Conservation (phyloP, 2,797 vertebrate genomes). For the Channallabes apus region DNA sequence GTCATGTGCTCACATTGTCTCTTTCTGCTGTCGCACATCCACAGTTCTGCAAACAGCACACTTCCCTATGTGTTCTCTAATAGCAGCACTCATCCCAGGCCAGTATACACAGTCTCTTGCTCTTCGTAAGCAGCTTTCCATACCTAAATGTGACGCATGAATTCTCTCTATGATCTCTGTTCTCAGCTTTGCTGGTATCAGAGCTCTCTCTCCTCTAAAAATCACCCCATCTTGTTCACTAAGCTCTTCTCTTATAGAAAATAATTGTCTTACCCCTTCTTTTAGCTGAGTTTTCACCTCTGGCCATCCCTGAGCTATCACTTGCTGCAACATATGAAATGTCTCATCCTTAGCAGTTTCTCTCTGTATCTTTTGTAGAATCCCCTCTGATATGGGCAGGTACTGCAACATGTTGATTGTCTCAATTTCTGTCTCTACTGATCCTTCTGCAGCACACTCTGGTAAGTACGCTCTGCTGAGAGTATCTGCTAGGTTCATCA, state of each 20-base stretch:
- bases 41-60: not conserved
- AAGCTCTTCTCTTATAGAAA: slow-evolving; percentile 23
- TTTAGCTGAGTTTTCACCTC: not conserved
- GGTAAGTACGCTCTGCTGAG: slow-evolving; percentile 6
- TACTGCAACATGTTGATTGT: slow-evolving; percentile 18
- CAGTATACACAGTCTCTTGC: too few relatives aligned
- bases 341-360: not conserved
- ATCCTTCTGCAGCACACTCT: not conserved
- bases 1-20: not conserved
- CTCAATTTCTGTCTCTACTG: slow-evolving; percentile 22
- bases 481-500: too few relatives aligned
- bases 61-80: not conserved
- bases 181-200: slow-evolving; percentile 34
- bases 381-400: slow-evolving; percentile 1
- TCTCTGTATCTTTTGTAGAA: not conserved
- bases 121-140: too few relatives aligned
- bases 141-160: too few relatives aligned
- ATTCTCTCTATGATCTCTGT: slow-evolving; percentile 19
- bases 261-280: slow-evolving; percentile 1
- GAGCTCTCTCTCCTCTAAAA: slow-evolving; percentile 27
- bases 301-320: slow-evolving; percentile 6
- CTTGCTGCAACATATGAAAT: not conserved
- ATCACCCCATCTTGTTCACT: slow-evolving; percentile 24
- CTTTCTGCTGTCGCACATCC: not conserved
- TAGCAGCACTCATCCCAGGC: not conserved